Evolutionary conservation across 2,888 invertebrate species (phyloP).

Genomic region (Gastracanthus pulcherrimus): DNA sequence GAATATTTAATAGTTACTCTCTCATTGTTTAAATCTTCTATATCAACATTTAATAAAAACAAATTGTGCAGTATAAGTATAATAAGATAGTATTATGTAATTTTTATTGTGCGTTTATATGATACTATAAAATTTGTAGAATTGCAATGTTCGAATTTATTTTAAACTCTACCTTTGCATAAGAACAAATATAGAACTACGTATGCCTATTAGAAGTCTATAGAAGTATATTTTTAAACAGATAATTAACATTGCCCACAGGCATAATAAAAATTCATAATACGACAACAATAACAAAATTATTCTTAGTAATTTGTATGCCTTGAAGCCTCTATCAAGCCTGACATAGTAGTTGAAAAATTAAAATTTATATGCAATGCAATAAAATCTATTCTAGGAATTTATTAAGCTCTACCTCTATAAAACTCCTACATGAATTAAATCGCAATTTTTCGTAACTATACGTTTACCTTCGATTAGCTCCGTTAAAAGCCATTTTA

Average conservation of each 20-base stretch:
- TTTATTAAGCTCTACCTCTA: neutral
- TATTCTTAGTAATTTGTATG: neutral
- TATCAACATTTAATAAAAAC: too few species aligned
- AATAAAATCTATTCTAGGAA: neutral
- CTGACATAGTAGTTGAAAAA: neutral
- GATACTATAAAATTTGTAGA: neutral
- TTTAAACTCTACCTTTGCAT: too few species aligned
- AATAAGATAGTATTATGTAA: neutral
- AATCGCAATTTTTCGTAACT: too few species aligned
- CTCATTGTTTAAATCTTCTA: too few species aligned
- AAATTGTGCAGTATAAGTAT: neutral
- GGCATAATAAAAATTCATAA: slow-evolving; percentile 23
- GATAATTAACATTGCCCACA: slow-evolving; percentile 17
- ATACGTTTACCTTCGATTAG: too few species aligned
- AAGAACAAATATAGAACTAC: too few species aligned
- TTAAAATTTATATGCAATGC: neutral
- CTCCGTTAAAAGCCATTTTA: too few species aligned
- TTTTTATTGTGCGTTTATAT: neutral
- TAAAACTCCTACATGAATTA: neutral
- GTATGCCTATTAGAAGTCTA: neutral
- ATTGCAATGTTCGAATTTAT: too few species aligned
- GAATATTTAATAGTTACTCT: too few species aligned
- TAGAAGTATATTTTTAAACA: neutral
- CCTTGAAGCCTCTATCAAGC: slow-evolving; percentile 1
- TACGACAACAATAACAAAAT: slow-evolving; percentile 8